Evolutionary conservation across 2,113 vertebrate species (phyloP).

Genomic region (Alligator mississippiensis): DNA sequence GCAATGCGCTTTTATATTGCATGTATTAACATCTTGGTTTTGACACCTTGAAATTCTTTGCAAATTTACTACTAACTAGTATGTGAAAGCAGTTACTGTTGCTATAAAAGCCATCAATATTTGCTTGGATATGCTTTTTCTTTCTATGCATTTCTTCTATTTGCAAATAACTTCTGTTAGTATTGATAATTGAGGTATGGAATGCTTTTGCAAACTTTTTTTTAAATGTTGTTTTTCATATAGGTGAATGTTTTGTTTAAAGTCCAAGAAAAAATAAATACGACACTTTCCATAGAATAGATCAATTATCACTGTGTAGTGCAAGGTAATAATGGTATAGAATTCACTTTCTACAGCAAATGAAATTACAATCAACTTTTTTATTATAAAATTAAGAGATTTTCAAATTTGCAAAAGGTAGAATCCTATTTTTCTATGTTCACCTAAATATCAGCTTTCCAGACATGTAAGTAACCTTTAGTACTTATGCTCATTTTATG

Average conservation of each 20-base stretch:
- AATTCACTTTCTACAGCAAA: neutral
- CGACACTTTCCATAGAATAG: neutral
- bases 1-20: neutral
- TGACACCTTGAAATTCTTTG: neutral
- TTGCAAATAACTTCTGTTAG: constrained; percentile 1
- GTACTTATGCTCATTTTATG: no score
- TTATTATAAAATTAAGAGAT: no score
- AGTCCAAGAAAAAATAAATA: neutral
- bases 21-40: neutral
- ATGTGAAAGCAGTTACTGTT: neutral
- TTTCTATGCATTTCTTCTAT: neutral
- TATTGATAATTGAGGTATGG: constrained; percentile 23
- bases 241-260: neutral
- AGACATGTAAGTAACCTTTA: no score
- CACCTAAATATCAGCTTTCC: neutral
- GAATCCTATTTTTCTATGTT: neutral
- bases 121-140: neutral
- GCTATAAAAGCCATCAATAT: neutral
- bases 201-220: constrained; percentile 10
- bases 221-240: constrained; percentile 34
- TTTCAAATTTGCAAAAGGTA: no score
- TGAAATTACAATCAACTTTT: neutral
- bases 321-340: neutral
- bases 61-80: neutral
- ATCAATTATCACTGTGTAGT: constrained; percentile 12